These are phyloP conservation scores for Ibycter americanus DNA, from an alignment of 2,797 vertebrate species.

Conservation along the genomic window DNA sequence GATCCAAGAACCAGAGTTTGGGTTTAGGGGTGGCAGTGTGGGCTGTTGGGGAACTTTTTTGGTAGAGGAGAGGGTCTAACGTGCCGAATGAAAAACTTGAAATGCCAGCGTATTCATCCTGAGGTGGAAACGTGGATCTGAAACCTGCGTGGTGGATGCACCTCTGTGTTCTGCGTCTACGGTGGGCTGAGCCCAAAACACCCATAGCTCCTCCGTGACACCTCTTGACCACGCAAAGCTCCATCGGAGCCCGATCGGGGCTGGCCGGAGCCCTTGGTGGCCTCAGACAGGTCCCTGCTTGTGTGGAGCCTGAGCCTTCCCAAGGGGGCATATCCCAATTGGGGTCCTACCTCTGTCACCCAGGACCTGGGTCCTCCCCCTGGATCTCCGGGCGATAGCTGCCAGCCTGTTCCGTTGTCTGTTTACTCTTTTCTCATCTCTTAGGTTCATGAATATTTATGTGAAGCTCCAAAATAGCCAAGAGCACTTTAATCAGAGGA, in stretches of 20 bases:
- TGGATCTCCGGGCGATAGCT: background rate
- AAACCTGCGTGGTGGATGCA: accelerated
- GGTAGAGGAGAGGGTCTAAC: background rate
- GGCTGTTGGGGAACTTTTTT: background rate
- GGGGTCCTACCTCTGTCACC: background rate
- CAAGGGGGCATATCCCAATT: background rate
- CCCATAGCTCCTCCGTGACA: background rate
- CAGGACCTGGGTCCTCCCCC: background rate
- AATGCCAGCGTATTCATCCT: accelerated
- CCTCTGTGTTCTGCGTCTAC: background rate
- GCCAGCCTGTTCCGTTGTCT: constrained; percentile 27
- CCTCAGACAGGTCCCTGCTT: background rate
- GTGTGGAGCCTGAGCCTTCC: accelerated
- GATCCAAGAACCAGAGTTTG: accelerated
- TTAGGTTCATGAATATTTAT: constrained; percentile 77
- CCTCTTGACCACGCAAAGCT: accelerated
- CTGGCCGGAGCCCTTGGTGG: background rate
- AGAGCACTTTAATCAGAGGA: constrained; percentile 74
- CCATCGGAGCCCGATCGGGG: accelerated
- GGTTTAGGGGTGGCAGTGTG: too few relatives aligned
- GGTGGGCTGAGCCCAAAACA: background rate
- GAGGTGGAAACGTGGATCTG: background rate
- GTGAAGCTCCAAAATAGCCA: constrained; percentile 71
- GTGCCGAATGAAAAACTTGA: too few relatives aligned
- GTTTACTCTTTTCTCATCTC: constrained; percentile 51